Percentiles rank a stretch among this genome's conserved stretches.
These are phyloP conservation scores for Hipposideros larvatus DNA, from an alignment of 2,797 vertebrate genomes.

Conservation along the genomic window DNA sequence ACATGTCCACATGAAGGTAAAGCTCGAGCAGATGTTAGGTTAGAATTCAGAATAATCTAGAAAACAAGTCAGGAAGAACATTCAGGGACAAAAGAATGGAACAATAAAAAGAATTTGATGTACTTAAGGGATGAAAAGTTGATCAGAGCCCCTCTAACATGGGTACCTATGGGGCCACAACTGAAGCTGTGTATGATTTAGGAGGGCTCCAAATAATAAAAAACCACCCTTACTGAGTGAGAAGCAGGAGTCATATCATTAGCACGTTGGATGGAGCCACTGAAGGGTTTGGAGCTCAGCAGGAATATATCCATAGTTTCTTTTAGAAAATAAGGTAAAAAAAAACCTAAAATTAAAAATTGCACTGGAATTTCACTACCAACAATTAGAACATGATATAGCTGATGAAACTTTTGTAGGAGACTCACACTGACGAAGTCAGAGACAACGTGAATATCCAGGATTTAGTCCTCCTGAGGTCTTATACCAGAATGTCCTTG, in stretches of 20 bases:
- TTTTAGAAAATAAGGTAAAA: background rate
- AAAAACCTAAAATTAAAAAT: background rate
- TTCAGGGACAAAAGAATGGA: background rate
- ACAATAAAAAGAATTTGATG: fast-evolving
- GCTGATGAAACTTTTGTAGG: background rate
- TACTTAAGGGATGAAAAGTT: background rate
- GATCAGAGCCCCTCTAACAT: background rate
- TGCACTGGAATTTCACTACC: background rate
- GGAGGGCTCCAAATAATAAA: background rate
- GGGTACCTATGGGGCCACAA: fast-evolving
- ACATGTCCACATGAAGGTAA: fast-evolving
- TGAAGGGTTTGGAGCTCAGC: background rate
- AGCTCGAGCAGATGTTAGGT: background rate
- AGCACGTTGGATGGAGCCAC: background rate
- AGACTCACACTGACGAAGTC: background rate
- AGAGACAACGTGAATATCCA: background rate
- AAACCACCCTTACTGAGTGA: background rate
- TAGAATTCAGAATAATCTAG: background rate
- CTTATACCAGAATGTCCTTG: background rate
- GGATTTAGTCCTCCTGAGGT: background rate
- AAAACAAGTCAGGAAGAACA: background rate
- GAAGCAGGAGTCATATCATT: background rate
- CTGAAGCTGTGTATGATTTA: background rate
- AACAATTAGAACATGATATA: background rate
- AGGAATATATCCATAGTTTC: background rate